Evolutionary conservation across 2,113 vertebrate species (phyloP).

Genomic region (Cacatua alba): DNA sequence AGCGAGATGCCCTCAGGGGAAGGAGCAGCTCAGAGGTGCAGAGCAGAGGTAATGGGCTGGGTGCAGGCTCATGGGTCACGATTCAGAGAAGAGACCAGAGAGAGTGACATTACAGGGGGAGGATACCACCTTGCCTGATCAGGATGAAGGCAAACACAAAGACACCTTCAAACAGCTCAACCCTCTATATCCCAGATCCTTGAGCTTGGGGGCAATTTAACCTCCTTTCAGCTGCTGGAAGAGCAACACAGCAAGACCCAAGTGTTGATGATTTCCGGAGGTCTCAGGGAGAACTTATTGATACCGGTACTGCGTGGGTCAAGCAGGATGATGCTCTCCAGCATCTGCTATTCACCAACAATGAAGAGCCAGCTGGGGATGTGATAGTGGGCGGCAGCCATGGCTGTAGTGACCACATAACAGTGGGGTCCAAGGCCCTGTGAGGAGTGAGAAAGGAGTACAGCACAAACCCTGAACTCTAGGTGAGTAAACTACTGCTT

Average conservation of each 20-base stretch:
- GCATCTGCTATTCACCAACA: neutral
- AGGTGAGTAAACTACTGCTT: neutral
- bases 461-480: neutral
- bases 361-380: neutral
- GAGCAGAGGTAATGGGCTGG: neutral
- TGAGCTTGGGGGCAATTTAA: neutral
- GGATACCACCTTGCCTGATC: neutral
- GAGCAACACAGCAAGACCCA: neutral
- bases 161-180: neutral
- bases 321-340: neutral
- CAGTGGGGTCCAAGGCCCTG: too few relatives aligned
- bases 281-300: neutral
- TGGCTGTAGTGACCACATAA: neutral
- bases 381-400: neutral
- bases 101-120: neutral
- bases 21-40: neutral
- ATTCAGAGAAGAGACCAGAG: neutral
- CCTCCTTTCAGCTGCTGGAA: neutral
- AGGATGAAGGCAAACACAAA: neutral
- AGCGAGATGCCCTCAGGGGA: neutral
- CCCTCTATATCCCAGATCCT: neutral
- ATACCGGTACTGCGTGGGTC: neutral
- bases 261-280: neutral
- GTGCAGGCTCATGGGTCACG: fast-evolving
- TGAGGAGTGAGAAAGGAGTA: neutral